Percentiles rank a stretch among this genome's conserved stretches.
These are phyloP conservation scores for Epirrita christyi DNA, from an alignment of 2,888 invertebrate genomes.

Conservation along the genomic window DNA sequence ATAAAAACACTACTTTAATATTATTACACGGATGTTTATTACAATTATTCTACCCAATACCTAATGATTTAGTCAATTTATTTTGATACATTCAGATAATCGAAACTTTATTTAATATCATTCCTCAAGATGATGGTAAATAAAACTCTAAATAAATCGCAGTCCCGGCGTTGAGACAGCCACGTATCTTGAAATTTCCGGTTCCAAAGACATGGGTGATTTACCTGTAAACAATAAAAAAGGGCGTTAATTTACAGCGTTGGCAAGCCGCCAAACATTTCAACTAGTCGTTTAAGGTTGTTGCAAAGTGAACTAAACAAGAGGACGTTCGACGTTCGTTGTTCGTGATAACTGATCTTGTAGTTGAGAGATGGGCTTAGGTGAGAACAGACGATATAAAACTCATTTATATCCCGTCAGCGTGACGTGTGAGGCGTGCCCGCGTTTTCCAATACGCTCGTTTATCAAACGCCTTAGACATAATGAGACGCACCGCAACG, in stretches of 20 bases:
- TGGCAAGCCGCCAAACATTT: conserved; percentile 79
- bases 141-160: conserved; percentile 43
- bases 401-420: conserved; percentile 81
- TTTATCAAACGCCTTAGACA: conserved; percentile 78
- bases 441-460: conserved; percentile 80
- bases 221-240: conserved; percentile 83
- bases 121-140: conserved; percentile 33
- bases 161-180: conserved; percentile 40
- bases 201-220: conserved; percentile 68
- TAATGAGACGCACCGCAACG: conserved; percentile 78
- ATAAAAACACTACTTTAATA: conserved; percentile 31
- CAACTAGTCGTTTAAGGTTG: conserved; percentile 78
- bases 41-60: conserved; percentile 14
- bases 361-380: conserved; percentile 73
- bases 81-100: conserved; percentile 26
- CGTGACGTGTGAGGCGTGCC: conserved; percentile 76
- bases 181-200: conserved; percentile 60
- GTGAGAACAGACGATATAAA: conserved; percentile 81
- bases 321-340: conserved; percentile 62
- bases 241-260: conserved; percentile 79
- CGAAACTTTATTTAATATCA: conserved; percentile 14
- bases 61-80: conserved; percentile 12
- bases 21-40: conserved; percentile 34
- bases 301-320: conserved; percentile 77
- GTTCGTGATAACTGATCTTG: conserved; percentile 72